Percentiles rank a stretch among this genome's conserved stretches.
phyloP scores from a whole-genome alignment of 2,113 vertebrate species.

The Amphilophus citrinellus region DNA sequence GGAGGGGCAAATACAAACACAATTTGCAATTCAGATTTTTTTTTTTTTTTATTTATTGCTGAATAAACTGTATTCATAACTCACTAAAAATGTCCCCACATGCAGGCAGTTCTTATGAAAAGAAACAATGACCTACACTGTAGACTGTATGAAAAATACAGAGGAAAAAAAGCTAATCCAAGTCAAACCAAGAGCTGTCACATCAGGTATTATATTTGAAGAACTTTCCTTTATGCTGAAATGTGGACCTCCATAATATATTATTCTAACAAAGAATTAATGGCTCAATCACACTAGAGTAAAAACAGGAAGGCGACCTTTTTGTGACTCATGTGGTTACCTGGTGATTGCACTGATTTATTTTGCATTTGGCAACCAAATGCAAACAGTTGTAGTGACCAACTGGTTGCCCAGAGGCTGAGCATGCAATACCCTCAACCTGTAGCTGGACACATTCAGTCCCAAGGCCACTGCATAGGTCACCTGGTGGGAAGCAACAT shows the following conservation, averaged over 20 bases:
- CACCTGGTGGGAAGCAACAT: neutral
- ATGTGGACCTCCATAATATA: neutral
- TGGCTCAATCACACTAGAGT: neutral
- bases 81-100: neutral
- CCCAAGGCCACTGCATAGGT: neutral
- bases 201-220: too few relatives aligned
- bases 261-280: neutral
- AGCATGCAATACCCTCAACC: neutral
- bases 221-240: neutral
- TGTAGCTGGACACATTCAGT: neutral
- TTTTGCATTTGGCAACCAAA: neutral
- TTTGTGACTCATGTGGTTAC: neutral
- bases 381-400: neutral
- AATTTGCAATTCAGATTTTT: conserved; percentile 39
- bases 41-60: conserved; percentile 8
- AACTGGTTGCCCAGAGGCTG: neutral
- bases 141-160: neutral
- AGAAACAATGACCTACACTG: neutral
- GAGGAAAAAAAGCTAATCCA: neutral
- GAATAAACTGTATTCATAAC: neutral
- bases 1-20: conserved; percentile 2
- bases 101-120: neutral
- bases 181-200: neutral
- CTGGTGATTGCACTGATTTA: neutral
- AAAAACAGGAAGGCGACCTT: neutral